These are phyloP conservation scores for Parotocinclus haroldoi DNA, from an alignment of 2,797 vertebrate genomes.

Conservation along the genomic window DNA sequence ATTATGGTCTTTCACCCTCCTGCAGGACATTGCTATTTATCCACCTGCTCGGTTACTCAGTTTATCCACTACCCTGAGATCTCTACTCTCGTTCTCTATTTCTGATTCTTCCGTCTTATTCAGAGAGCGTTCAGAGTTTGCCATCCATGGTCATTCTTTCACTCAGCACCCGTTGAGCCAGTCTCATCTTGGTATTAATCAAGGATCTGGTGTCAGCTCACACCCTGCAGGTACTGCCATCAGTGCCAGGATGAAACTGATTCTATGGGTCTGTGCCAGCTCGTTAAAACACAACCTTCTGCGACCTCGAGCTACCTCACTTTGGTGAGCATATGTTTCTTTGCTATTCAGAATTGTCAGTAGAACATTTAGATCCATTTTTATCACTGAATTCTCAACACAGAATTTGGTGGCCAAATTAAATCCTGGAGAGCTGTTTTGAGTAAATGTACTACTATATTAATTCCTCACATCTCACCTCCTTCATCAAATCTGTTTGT, in stretches of 20 bases:
- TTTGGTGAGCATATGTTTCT: slow-evolving; percentile 20
- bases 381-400: not conserved
- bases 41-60: not conserved
- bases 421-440: slow-evolving; percentile 21
- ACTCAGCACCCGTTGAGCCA: not conserved
- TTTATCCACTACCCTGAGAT: slow-evolving; percentile 6
- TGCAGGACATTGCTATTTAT: slow-evolving; percentile 10
- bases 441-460: slow-evolving; percentile 31
- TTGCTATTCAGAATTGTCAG: slow-evolving; percentile 21
- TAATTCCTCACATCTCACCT: slow-evolving; percentile 27
- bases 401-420: slow-evolving; percentile 3
- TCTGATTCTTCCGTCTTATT: slow-evolving; percentile 4
- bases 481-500: slow-evolving; percentile 6
- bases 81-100: not conserved
- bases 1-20: slow-evolving; percentile 4
- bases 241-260: slow-evolving; percentile 17
- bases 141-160: slow-evolving; percentile 1
- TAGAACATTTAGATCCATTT: slow-evolving; percentile 11
- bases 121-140: not conserved
- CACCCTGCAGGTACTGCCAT: slow-evolving; percentile 26
- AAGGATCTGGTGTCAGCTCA: slow-evolving; percentile 29
- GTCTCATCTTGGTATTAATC: not conserved
- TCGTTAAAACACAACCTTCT: slow-evolving; percentile 39
- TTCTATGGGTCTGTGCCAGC: slow-evolving; percentile 32
- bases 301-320: slow-evolving; percentile 34